A percentile compares a stretch with the other conserved stretches of the same genome.
These are phyloP conservation scores for Orthochromis indermauri DNA, from an alignment of 2,113 vertebrate genomes.

Conservation along the genomic window DNA sequence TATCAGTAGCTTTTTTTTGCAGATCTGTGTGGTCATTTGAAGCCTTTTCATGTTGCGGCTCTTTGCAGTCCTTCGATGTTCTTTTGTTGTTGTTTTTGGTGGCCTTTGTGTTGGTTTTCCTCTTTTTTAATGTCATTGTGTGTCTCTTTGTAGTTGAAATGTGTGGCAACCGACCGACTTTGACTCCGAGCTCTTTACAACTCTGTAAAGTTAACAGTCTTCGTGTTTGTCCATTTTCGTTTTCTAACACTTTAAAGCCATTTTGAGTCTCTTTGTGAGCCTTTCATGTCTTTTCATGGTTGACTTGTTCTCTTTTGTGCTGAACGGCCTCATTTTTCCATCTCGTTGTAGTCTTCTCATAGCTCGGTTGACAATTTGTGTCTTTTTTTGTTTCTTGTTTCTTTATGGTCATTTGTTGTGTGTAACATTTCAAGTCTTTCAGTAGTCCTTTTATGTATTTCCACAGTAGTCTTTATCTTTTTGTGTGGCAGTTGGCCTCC, in stretches of 20 bases:
- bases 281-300: not conserved
- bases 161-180: not conserved
- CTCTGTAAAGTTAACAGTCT: not conserved
- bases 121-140: not conserved
- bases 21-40: not conserved
- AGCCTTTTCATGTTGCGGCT: not conserved
- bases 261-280: not conserved
- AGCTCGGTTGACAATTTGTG: not conserved
- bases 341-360: not conserved
- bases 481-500: not conserved
- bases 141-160: not conserved
- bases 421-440: not conserved
- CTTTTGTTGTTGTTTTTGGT: not conserved
- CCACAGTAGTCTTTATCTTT: not conserved
- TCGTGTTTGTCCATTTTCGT: accelerated
- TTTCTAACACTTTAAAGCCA: not conserved
- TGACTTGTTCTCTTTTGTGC: not conserved
- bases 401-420: not conserved
- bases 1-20: not conserved
- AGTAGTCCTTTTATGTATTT: not conserved
- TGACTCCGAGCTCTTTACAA: not conserved
- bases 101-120: accelerated
- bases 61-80: not conserved
- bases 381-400: not conserved
- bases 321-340: not conserved